Evolutionary conservation across 2,797 vertebrate species (phyloP).

Genomic region (Tapirus indicus): DNA sequence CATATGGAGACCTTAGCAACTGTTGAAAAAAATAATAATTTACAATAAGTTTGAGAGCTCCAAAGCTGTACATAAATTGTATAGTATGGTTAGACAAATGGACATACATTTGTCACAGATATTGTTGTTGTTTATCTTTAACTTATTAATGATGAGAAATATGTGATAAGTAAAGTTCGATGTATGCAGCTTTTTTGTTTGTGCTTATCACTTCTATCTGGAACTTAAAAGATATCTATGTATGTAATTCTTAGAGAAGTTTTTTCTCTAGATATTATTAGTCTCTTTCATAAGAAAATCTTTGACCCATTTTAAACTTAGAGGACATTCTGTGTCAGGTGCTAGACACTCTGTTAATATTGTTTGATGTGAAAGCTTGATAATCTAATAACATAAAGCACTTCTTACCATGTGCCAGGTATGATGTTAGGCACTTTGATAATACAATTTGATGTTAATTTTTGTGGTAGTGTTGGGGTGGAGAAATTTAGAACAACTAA

Average conservation of each 20-base stretch:
- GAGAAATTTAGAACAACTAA: neutral
- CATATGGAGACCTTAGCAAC: neutral
- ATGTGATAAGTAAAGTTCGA: neutral
- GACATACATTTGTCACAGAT: neutral
- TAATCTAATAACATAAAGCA: neutral
- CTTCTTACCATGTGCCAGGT: neutral
- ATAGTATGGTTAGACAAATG: neutral
- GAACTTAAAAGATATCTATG: neutral
- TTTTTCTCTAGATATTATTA: neutral
- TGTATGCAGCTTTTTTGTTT: neutral
- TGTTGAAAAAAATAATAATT: neutral
- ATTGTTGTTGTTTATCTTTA: neutral
- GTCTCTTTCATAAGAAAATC: slow-evolving; percentile 18
- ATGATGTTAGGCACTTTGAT: neutral
- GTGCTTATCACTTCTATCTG: neutral
- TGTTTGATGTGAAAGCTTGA: slow-evolving; percentile 10
- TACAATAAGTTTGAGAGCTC: neutral
- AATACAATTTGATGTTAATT: neutral
- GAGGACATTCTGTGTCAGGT: neutral
- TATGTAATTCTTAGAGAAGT: neutral
- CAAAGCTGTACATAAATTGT: neutral
- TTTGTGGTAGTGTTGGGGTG: neutral
- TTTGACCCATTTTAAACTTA: slow-evolving; percentile 11
- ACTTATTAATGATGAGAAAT: neutral
- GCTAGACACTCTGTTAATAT: neutral